Evolutionary conservation across 2,113 vertebrate genomes (phyloP), one percentile per base, ranked within the genome.

Genomic region (Rhizomys pruinosus): DNA sequence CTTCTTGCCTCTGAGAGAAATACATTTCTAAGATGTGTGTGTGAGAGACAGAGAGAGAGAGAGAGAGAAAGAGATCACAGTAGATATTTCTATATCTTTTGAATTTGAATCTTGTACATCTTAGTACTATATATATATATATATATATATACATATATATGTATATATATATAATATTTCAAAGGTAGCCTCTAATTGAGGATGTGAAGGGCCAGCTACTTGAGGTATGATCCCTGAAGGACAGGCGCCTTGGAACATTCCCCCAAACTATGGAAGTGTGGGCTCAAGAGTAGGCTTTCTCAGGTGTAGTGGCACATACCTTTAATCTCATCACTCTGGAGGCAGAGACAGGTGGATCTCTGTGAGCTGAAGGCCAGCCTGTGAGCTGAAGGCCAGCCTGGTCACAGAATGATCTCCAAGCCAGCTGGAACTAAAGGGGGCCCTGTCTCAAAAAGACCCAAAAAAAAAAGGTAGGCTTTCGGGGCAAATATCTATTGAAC

Each of bases 61-160:
- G 12, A 16, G 44, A 37, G 16, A 63, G 27, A 44, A 3, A 23
- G 66, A 39, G 0, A 71, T 85, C 34, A 29, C 25, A 77, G 12
- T 66, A 25, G 32, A 32, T 84, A 47, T 19, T 66, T 86, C 7
- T 71, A 34, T 87, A 6, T n/a, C 42, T 68, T 95, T 89, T 76
- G 64, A 82, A 59, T 93, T 93, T 69, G 42, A 93, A 86, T 37
- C n/a, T 32, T 73, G 7, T 69, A 63, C 69, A 57, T n/a, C n/a
- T n/a, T n/a, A n/a, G n/a, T n/a, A n/a, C n/a, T n/a, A n/a, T n/a
- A n/a, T n/a, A n/a, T n/a, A n/a, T n/a, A n/a, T n/a, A n/a, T n/a
- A n/a, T 85, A 23, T 63, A 44, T 61, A 25, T 57, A 37, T 16
- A 47, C 4, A 71, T n/a, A 4, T 44, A 68, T 37, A 69, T 68